These are phyloP conservation scores for Acleris sparsana DNA, from an alignment of 2,888 invertebrate genomes.

Conservation along the genomic window DNA sequence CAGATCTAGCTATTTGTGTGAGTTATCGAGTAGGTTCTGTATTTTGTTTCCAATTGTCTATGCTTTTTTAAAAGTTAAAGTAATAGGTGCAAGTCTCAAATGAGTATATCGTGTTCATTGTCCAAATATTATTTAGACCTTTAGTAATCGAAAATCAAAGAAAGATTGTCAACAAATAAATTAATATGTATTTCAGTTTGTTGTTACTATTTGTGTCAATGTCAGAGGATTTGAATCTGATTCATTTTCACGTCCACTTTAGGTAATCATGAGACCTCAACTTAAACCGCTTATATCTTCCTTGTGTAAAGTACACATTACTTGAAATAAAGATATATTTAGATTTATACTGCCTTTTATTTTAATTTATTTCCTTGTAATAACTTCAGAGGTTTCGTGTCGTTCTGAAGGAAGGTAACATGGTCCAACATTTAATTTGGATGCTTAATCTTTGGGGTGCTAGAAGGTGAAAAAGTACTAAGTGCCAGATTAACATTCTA, in stretches of 20 bases:
- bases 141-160: not conserved
- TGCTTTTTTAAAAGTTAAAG: constrained; percentile 47
- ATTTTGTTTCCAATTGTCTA: constrained; percentile 45
- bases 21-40: constrained; percentile 19
- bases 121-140: not conserved
- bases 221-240: constrained; percentile 72
- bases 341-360: constrained; percentile 61
- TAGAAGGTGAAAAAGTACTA: too few relatives aligned
- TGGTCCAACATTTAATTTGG: too few relatives aligned
- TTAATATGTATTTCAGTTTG: constrained; percentile 51
- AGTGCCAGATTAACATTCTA: too few relatives aligned
- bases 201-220: constrained; percentile 51
- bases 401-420: too few relatives aligned
- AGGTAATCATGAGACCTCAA: constrained; percentile 62
- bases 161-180: constrained; percentile 37
- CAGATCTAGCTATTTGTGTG: constrained; percentile 52
- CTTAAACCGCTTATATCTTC: constrained; percentile 66
- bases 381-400: not conserved
- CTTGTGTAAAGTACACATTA: constrained; percentile 66
- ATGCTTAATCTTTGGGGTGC: too few relatives aligned
- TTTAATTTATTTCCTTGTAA: constrained; percentile 32
- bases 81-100: constrained; percentile 74
- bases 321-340: constrained; percentile 73
- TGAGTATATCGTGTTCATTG: constrained; percentile 46
- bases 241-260: constrained; percentile 52